phyloP scores from a whole-genome alignment of 2,888 invertebrate genomes.

The Oeneis ivallda region DNA sequence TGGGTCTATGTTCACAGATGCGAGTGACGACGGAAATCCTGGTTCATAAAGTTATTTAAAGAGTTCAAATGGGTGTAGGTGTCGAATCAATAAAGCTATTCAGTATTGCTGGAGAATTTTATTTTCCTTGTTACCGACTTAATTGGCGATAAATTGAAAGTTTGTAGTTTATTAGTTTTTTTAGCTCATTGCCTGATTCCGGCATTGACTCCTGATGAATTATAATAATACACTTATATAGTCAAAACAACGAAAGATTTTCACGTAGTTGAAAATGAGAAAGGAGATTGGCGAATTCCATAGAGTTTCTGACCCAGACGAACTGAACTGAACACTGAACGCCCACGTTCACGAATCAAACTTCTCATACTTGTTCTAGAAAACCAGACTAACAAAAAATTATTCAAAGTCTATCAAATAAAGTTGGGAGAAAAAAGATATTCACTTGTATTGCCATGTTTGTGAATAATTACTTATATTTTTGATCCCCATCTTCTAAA shows the following conservation, averaged over 20 bases:
- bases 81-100: slow-evolving; percentile 31
- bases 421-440: no score
- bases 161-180: slow-evolving; percentile 6
- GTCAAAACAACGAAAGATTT: background rate
- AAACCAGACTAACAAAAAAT: no score
- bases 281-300: no score
- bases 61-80: slow-evolving; percentile 40
- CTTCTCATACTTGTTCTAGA: no score
- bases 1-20: slow-evolving; percentile 25
- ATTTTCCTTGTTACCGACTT: slow-evolving; percentile 15
- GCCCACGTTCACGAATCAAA: no score
- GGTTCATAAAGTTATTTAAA: slow-evolving; percentile 53
- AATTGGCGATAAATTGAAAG: slow-evolving; percentile 25
- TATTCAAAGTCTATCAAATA: no score
- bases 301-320: no score
- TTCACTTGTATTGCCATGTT: no score
- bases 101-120: background rate
- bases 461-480: no score
- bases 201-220: slow-evolving; percentile 12
- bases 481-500: no score
- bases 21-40: slow-evolving; percentile 62
- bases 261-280: no score
- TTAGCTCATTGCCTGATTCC: slow-evolving; percentile 23
- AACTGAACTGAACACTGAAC: no score
- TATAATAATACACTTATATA: background rate